phyloP scores from a whole-genome alignment of 2,797 vertebrate genomes.

The Notoglanidium macrostoma region DNA sequence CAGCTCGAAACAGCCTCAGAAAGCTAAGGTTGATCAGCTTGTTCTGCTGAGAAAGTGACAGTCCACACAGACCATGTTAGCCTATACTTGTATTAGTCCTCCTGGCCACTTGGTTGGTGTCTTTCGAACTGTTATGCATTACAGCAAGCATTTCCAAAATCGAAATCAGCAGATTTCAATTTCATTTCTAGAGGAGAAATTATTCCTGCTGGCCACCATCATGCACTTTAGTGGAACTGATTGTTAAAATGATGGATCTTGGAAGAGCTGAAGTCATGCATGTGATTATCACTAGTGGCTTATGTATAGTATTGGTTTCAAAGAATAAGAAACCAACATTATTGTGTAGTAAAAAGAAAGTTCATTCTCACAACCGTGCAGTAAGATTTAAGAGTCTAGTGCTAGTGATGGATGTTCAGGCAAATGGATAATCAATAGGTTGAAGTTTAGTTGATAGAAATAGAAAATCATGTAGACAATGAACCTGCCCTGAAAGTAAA shows the following conservation, averaged over 20 bases:
- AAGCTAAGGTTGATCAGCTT: conserved; percentile 98
- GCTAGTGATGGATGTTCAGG: neutral
- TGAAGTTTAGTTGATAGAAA: neutral
- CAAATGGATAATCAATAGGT: neutral
- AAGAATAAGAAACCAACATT: neutral
- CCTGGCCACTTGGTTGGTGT: neutral
- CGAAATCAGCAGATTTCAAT: conserved; percentile 39
- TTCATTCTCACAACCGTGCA: conserved; percentile 25
- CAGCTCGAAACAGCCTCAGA: conserved; percentile 90
- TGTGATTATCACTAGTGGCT: neutral
- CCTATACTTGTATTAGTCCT: neutral
- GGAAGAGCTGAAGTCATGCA: conserved; percentile 30
- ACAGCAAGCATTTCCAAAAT: conserved; percentile 33
- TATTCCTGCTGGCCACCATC: conserved; percentile 19
- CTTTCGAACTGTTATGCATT: conserved; percentile 7
- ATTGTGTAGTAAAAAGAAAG: neutral
- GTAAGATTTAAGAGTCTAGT: neutral
- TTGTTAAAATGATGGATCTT: conserved; percentile 5
- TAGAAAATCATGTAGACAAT: neutral
- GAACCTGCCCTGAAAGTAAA: neutral
- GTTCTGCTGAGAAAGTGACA: conserved; percentile 73
- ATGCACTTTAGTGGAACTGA: conserved; percentile 40
- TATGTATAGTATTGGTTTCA: neutral
- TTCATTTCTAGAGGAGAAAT: conserved; percentile 25
- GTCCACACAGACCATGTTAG: neutral